Percentiles rank a stretch among this genome's conserved stretches.
Conservation (phyloP, 1,140 invertebrate species). For the Lordiphosa clarofinis region DNA sequence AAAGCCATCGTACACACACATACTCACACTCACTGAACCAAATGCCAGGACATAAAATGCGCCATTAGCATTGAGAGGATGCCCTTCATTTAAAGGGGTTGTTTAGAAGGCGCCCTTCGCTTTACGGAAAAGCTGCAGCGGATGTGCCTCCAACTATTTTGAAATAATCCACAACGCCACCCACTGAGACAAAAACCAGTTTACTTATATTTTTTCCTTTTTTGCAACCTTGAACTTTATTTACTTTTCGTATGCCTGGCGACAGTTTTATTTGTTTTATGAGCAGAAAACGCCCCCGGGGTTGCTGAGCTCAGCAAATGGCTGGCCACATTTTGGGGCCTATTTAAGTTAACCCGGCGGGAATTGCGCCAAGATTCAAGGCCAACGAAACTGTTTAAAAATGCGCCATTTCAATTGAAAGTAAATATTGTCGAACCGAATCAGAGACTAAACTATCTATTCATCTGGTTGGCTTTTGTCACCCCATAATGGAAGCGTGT, state of each 20-base stretch:
- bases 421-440: conserved; percentile 23
- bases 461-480: conserved; percentile 25
- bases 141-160: conserved; percentile 67
- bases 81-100: conserved; percentile 18
- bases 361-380: conserved; percentile 20
- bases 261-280: conserved; percentile 76
- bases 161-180: conserved; percentile 53
- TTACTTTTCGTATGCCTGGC: conserved; percentile 67
- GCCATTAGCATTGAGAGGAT: conserved; percentile 62
- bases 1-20: conserved; percentile 51
- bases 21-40: conserved; percentile 44
- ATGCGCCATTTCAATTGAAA: conserved; percentile 14
- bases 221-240: conserved; percentile 71
- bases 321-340: conserved; percentile 37
- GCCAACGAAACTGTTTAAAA: neutral
- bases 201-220: conserved; percentile 18
- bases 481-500: conserved; percentile 10
- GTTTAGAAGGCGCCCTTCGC: conserved; percentile 19
- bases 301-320: conserved; percentile 37
- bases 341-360: conserved; percentile 40
- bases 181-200: conserved; percentile 35
- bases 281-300: conserved; percentile 35
- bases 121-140: conserved; percentile 67
- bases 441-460: conserved; percentile 18
- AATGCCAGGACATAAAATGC: conserved; percentile 61